Conservation (phyloP, 2,888 invertebrate genomes). For the Embidobia sp. region DNA sequence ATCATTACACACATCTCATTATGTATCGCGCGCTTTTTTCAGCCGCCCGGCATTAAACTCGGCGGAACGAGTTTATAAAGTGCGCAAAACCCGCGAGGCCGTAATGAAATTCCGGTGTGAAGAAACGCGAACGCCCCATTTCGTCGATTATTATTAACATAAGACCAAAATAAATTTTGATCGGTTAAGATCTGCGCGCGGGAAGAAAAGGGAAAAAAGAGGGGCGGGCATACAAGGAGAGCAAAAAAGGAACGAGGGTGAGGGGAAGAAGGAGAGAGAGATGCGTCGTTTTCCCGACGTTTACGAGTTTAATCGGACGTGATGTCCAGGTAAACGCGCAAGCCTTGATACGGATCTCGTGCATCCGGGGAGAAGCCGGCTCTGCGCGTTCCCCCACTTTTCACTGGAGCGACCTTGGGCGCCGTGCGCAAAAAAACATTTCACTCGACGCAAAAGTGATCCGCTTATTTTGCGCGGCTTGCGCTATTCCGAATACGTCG, state of each 20-base stretch:
- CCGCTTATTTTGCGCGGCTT: too few relatives aligned
- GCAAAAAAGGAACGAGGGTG: neutral
- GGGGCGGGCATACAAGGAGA: neutral
- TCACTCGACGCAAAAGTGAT: slow-evolving; percentile 28
- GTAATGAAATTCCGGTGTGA: slow-evolving; percentile 49
- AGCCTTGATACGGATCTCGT: slow-evolving; percentile 52
- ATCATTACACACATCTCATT: too few relatives aligned
- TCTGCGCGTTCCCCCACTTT: slow-evolving; percentile 57
- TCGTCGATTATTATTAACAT: slow-evolving; percentile 48
- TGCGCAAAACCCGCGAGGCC: slow-evolving; percentile 1
- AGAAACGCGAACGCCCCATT: slow-evolving; percentile 54
- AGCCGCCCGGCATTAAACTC: slow-evolving; percentile 50
- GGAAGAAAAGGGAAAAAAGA: neutral
- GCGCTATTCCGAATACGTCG: too few relatives aligned
- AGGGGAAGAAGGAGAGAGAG: slow-evolving; percentile 10
- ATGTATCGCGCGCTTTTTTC: slow-evolving; percentile 55
- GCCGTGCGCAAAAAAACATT: slow-evolving; percentile 39
- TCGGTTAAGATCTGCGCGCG: neutral
- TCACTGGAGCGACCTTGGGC: slow-evolving; percentile 73
- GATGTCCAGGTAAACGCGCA: slow-evolving; percentile 55
- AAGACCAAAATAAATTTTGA: slow-evolving; percentile 47
- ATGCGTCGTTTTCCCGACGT: slow-evolving; percentile 45
- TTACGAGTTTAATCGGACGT: slow-evolving; percentile 51
- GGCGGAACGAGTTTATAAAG: slow-evolving; percentile 59
- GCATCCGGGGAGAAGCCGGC: slow-evolving; percentile 30